Evolutionary conservation across 2,888 invertebrate genomes (phyloP).

Genomic region (Crocallis elinguaria): DNA sequence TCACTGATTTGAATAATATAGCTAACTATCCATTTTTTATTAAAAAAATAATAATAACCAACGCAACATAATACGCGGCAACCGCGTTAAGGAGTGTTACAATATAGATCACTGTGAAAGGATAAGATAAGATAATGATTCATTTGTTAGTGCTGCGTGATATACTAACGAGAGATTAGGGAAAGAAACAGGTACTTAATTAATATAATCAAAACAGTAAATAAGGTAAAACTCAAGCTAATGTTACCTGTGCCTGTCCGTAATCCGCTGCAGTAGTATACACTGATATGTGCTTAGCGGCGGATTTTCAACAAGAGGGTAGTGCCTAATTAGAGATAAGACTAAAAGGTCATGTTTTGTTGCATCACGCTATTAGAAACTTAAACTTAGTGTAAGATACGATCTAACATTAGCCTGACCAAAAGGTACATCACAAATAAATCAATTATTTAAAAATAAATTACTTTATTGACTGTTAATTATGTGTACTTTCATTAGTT

Average conservation of each 20-base stretch:
- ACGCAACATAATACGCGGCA: constrained; percentile 45
- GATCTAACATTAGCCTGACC: not conserved
- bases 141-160: constrained; percentile 47
- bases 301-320: too few relatives aligned
- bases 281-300: too few relatives aligned
- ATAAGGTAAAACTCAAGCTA: too few relatives aligned
- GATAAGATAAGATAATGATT: constrained; percentile 73
- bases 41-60: constrained; percentile 40
- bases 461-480: constrained; percentile 25
- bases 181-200: constrained; percentile 10
- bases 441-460: constrained; percentile 22
- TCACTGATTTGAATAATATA: constrained; percentile 23
- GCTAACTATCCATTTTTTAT: constrained; percentile 42
- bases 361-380: too few relatives aligned
- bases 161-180: constrained; percentile 21
- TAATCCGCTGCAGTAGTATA: too few relatives aligned
- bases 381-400: not conserved
- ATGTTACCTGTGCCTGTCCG: too few relatives aligned
- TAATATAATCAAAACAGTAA: not conserved
- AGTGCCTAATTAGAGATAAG: too few relatives aligned
- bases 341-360: too few relatives aligned
- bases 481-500: not conserved
- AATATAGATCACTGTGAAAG: constrained; percentile 53
- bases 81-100: constrained; percentile 48
- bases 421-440: not conserved